Evolutionary conservation across 2,113 vertebrate species (phyloP).

Genomic region (Elachura formosa): DNA sequence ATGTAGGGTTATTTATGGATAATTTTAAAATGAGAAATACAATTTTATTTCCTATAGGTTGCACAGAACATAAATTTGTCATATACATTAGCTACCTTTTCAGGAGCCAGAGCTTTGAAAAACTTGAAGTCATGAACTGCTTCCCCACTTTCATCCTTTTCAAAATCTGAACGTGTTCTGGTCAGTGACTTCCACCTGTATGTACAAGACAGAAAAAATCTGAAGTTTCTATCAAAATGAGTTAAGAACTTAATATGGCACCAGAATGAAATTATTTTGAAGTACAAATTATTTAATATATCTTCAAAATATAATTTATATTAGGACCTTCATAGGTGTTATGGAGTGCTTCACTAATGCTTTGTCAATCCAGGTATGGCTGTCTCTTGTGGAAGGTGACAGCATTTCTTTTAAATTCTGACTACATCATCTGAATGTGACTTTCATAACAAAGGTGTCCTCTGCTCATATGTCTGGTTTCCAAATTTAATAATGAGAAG

Average conservation of each 20-base stretch:
- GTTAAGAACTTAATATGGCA: not conserved
- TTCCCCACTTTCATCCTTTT: conserved; percentile 3
- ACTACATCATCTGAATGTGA: not conserved
- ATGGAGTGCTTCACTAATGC: not conserved
- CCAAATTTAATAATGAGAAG: not conserved
- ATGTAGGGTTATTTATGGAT: not conserved
- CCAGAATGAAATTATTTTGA: not conserved
- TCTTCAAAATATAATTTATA: not conserved
- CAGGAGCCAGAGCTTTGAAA: conserved; percentile 70
- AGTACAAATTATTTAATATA: not conserved
- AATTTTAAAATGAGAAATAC: not conserved
- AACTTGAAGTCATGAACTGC: conserved; percentile 57
- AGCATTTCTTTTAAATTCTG: not conserved
- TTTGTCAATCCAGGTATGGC: not conserved
- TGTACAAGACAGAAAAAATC: not conserved
- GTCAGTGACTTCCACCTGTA: conserved; percentile 58
- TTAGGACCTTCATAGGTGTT: not conserved
- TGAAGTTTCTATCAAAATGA: not conserved
- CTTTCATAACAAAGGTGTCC: not conserved
- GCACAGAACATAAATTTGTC: not conserved
- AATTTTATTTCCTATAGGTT: not conserved
- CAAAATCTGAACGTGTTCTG: conserved; percentile 18
- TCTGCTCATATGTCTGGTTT: not conserved
- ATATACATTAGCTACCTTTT: conserved; percentile 53
- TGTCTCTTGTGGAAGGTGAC: not conserved